A percentile compares a stretch with the other conserved stretches of the same genome.
These are phyloP conservation scores for Pogona vitticeps DNA, from an alignment of 2,113 vertebrate species.

Conservation along the genomic window DNA sequence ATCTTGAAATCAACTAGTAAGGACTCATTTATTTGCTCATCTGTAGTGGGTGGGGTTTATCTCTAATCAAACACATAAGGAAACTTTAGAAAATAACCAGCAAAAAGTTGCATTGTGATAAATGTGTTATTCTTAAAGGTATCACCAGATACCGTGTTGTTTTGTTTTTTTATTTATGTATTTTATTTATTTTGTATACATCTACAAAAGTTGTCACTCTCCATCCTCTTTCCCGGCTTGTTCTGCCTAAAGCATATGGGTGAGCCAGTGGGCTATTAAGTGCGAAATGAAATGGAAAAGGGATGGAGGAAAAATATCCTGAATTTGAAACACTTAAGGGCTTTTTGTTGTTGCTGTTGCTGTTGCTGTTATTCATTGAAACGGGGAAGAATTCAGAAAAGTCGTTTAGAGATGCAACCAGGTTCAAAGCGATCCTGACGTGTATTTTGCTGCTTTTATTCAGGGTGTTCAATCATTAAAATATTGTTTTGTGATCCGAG, in stretches of 20 bases:
- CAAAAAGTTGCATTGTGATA: no score
- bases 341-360: conserved; percentile 55
- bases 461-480: conserved; percentile 63
- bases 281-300: conserved; percentile 50
- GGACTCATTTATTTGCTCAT: background rate
- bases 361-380: conserved; percentile 63
- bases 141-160: no score
- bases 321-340: conserved; percentile 51
- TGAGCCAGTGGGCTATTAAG: background rate
- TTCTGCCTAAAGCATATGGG: background rate
- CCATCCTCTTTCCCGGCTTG: background rate
- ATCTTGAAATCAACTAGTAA: no score
- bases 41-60: background rate
- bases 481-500: conserved; percentile 67
- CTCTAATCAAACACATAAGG: background rate
- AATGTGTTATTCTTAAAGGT: no score
- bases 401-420: conserved; percentile 47
- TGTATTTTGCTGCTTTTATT: conserved; percentile 59
- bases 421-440: conserved; percentile 59
- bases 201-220: background rate
- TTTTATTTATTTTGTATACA: no score
- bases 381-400: conserved; percentile 37
- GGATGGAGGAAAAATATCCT: conserved; percentile 32
- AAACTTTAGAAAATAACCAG: no score
- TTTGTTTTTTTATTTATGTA: no score